These are phyloP conservation scores for Drosophila rufa DNA, from an alignment of 1,140 invertebrate species.

Conservation along the genomic window DNA sequence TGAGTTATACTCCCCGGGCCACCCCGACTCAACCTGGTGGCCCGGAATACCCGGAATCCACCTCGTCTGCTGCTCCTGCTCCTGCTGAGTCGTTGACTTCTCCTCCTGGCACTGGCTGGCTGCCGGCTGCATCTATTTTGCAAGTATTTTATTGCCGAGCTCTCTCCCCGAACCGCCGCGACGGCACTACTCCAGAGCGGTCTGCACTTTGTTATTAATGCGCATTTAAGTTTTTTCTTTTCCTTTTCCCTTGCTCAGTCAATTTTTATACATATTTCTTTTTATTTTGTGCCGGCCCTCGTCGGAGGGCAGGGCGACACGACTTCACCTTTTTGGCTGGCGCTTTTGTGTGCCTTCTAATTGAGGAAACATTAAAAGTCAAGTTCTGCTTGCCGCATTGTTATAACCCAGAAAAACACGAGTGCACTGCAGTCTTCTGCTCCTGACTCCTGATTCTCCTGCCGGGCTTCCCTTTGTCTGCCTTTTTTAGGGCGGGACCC, in stretches of 20 bases:
- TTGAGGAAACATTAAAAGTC: conserved; percentile 83
- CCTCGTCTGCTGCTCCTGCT: conserved; percentile 32
- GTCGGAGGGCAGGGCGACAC: conserved; percentile 41
- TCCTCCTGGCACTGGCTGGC: conserved; percentile 14
- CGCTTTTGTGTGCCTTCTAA: conserved; percentile 75
- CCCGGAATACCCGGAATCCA: neutral
- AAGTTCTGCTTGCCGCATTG: conserved; percentile 81
- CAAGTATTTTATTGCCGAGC: conserved; percentile 60
- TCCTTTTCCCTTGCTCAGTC: conserved; percentile 17
- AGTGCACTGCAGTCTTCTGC: conserved; percentile 70
- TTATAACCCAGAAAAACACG: conserved; percentile 83
- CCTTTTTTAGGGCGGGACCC: neutral
- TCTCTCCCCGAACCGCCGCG: conserved; percentile 27
- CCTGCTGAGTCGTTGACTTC: conserved; percentile 67
- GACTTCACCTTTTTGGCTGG: conserved; percentile 76
- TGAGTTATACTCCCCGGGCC: conserved; percentile 65
- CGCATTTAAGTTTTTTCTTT: conserved; percentile 76
- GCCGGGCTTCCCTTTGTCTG: conserved; percentile 20
- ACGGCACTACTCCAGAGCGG: conserved; percentile 24
- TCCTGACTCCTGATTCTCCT: conserved; percentile 18
- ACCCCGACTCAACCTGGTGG: conserved; percentile 15
- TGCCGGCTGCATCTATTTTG: conserved; percentile 57
- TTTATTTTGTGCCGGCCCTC: conserved; percentile 1
- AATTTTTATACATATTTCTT: conserved; percentile 39
- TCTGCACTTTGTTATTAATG: conserved; percentile 81